These are phyloP conservation scores for Drosophila ochracea DNA, from an alignment of 2,888 invertebrate genomes.

Conservation along the genomic window DNA sequence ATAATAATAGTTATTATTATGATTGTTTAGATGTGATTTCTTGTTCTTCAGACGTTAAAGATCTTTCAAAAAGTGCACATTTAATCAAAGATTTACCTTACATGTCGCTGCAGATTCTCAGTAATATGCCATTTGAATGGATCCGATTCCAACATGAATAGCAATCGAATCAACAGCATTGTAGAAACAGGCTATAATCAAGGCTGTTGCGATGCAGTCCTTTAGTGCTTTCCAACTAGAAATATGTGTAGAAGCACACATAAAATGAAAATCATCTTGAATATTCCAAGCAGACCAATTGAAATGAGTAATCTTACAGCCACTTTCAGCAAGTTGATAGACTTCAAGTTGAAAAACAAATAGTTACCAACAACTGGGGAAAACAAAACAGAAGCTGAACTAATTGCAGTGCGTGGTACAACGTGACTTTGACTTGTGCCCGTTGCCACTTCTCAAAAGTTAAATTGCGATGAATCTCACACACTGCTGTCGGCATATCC, in stretches of 20 bases:
- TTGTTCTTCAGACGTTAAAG: not conserved
- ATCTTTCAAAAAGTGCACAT: not conserved
- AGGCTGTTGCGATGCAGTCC: not conserved
- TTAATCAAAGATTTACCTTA: not conserved
- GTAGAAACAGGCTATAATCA: not conserved
- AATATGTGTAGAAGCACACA: not conserved
- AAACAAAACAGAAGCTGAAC: constrained; percentile 38
- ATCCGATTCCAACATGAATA: not conserved
- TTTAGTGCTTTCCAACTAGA: not conserved
- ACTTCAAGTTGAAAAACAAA: constrained; percentile 10
- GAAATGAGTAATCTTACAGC: not conserved
- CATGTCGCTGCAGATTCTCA: not conserved
- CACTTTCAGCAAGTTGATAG: constrained; percentile 4
- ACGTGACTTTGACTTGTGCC: constrained; percentile 34
- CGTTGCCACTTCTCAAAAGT: constrained; percentile 54
- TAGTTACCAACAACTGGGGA: constrained; percentile 12
- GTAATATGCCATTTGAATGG: not conserved
- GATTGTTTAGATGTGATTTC: not conserved
- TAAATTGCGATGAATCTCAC: constrained; percentile 59
- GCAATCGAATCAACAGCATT: no score
- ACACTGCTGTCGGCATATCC: constrained; percentile 31
- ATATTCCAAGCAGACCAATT: not conserved
- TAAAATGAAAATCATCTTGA: not conserved
- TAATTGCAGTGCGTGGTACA: constrained; percentile 67
- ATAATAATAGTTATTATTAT: not conserved